Evolutionary conservation across 2,113 vertebrate genomes (phyloP).

Genomic region (Cebus imitator): DNA sequence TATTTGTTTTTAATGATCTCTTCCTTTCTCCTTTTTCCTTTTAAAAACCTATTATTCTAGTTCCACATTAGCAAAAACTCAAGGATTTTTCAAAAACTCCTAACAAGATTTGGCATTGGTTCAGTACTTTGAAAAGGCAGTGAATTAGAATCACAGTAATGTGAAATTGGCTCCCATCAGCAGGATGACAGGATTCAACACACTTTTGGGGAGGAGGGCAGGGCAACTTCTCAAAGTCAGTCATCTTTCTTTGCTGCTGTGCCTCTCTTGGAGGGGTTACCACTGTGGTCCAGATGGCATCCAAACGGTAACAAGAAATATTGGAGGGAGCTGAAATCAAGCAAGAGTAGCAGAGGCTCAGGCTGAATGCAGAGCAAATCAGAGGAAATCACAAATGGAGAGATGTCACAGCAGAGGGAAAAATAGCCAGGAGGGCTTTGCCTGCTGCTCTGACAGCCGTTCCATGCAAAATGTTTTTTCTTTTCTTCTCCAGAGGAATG

Average conservation of each 20-base stretch:
- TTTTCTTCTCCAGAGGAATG: slow-evolving; percentile 41
- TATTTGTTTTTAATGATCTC: slow-evolving; percentile 18
- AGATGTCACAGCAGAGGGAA: slow-evolving; percentile 71
- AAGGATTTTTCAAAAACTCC: slow-evolving; percentile 57
- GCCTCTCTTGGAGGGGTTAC: slow-evolving; percentile 42
- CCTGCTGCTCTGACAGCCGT: slow-evolving; percentile 70
- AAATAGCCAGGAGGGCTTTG: slow-evolving; percentile 63
- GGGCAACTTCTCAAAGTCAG: neutral
- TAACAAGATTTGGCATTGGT: slow-evolving; percentile 63
- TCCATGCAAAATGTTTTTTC: neutral
- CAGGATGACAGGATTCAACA: slow-evolving; percentile 41
- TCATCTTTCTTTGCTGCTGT: neutral
- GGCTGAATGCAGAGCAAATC: slow-evolving; percentile 56
- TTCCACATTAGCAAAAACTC: slow-evolving; percentile 55
- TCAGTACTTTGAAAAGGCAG: slow-evolving; percentile 54
- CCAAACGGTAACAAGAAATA: slow-evolving; percentile 57
- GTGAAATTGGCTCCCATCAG: slow-evolving; percentile 55
- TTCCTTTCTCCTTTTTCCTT: neutral
- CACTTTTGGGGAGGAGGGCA: neutral
- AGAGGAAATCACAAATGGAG: slow-evolving; percentile 63
- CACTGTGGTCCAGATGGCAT: slow-evolving; percentile 67
- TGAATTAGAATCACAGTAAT: slow-evolving; percentile 41
- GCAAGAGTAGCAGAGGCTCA: slow-evolving; percentile 28
- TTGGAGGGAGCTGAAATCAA: slow-evolving; percentile 40
- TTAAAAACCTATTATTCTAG: slow-evolving; percentile 44